A percentile compares a stretch with the other conserved stretches of the same genome.
Evolutionary conservation across 2,113 vertebrate species (phyloP).

Genomic region (Menidia beryllina): DNA sequence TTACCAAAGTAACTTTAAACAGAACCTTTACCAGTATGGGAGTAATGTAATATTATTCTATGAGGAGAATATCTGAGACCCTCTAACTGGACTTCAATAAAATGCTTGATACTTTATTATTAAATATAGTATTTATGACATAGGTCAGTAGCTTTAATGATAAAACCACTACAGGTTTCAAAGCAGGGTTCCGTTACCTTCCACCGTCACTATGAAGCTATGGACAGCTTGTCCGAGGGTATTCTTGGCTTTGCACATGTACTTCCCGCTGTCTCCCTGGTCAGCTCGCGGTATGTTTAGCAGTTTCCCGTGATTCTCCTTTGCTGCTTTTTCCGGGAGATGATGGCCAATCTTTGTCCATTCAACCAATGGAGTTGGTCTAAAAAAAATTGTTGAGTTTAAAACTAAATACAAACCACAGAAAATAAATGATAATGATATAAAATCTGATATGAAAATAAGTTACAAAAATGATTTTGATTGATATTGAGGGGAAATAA

Average conservation of each 20-base stretch:
- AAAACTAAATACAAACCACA: neutral
- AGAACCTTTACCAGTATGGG: too few relatives aligned
- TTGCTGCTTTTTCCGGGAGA: slow-evolving; percentile 75
- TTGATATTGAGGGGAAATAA: neutral
- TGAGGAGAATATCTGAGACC: too few relatives aligned
- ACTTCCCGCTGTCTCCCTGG: slow-evolving; percentile 85
- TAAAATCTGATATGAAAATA: neutral
- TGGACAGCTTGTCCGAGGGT: slow-evolving; percentile 80
- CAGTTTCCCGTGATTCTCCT: slow-evolving; percentile 86
- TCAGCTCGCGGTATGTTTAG: slow-evolving; percentile 85
- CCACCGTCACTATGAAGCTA: slow-evolving; percentile 86
- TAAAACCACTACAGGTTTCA: neutral
- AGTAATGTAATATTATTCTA: too few relatives aligned
- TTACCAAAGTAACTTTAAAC: too few relatives aligned
- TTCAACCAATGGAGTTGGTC: slow-evolving; percentile 90
- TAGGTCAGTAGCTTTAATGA: too few relatives aligned
- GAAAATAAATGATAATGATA: too few relatives aligned
- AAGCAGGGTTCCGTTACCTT: slow-evolving; percentile 82
- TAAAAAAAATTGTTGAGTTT: slow-evolving; percentile 47
- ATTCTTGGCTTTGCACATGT: slow-evolving; percentile 90
- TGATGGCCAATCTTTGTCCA: slow-evolving; percentile 85
- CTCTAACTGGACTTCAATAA: too few relatives aligned
- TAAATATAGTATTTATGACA: too few relatives aligned
- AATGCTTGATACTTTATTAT: too few relatives aligned
- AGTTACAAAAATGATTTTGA: neutral